Percentiles rank a stretch among this genome's conserved stretches.
phyloP scores from a whole-genome alignment of 1,140 invertebrate genomes.

The Drosophila erecta region DNA sequence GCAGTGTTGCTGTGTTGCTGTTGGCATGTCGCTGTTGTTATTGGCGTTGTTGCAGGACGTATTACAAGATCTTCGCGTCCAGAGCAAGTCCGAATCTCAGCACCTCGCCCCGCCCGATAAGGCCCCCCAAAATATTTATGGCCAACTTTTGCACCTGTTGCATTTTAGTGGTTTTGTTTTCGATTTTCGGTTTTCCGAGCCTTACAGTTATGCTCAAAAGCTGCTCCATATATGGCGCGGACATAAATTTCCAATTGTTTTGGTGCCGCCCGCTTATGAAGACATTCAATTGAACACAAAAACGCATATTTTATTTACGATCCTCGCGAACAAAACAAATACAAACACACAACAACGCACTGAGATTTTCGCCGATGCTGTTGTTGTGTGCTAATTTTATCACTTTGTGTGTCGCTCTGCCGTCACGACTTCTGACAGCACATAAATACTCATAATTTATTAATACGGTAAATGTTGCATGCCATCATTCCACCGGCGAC shows the following conservation, averaged over 20 bases:
- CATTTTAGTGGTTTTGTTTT: conserved; percentile 44
- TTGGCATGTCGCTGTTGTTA: conserved; percentile 45
- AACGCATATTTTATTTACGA: conserved; percentile 78
- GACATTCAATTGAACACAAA: conserved; percentile 71
- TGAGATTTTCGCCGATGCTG: conserved; percentile 54
- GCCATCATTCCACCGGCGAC: conserved; percentile 75
- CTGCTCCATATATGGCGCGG: conserved; percentile 66
- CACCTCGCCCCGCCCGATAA: not conserved
- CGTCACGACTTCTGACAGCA: conserved; percentile 84
- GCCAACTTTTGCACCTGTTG: conserved; percentile 48
- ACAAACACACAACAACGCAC: conserved; percentile 47
- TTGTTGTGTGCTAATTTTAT: conserved; percentile 83
- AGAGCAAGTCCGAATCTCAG: conserved; percentile 13
- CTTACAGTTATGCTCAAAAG: conserved; percentile 66
- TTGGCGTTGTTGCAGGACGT: conserved; percentile 50
- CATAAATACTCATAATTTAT: conserved; percentile 85
- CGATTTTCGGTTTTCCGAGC: conserved; percentile 35
- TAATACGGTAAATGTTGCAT: conserved; percentile 84
- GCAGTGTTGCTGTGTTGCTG: conserved; percentile 16
- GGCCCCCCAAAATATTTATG: conserved; percentile 18
- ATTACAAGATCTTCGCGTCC: conserved; percentile 44
- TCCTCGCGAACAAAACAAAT: conserved; percentile 68
- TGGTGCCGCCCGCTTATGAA: conserved; percentile 75
- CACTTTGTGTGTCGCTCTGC: conserved; percentile 84
- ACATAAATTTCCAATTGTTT: conserved; percentile 82